Conservation (phyloP, 2,888 invertebrate species). For the Cerastoderma edule region DNA sequence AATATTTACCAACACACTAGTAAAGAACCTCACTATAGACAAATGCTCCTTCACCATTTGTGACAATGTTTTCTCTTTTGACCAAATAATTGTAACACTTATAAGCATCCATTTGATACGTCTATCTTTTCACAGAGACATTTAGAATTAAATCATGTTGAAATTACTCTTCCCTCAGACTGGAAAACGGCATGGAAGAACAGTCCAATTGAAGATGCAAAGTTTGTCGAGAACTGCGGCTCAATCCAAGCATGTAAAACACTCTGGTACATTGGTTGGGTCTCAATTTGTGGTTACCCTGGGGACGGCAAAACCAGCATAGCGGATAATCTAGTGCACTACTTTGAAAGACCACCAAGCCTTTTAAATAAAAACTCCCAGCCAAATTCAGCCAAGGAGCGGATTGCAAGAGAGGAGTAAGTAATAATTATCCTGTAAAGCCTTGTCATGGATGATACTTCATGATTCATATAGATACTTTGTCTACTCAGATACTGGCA, state of each 20-base stretch:
- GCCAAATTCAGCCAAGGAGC: background rate
- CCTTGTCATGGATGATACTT: background rate
- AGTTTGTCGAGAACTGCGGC: constrained; percentile 34
- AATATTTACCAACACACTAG: no score
- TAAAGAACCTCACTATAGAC: no score
- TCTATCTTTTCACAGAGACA: no score
- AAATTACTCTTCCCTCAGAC: constrained; percentile 46
- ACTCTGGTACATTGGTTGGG: constrained; percentile 51
- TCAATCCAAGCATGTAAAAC: constrained; percentile 42
- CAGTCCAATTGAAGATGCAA: constrained; percentile 34
- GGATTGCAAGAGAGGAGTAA: background rate
- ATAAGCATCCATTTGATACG: no score
- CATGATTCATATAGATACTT: no score
- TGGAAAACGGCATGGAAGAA: constrained; percentile 56
- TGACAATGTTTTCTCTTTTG: no score
- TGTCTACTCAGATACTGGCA: no score
- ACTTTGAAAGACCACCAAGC: constrained; percentile 44
- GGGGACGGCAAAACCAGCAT: constrained; percentile 60
- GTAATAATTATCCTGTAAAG: background rate
- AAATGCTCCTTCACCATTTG: no score
- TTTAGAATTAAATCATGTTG: no score
- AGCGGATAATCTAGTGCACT: constrained; percentile 51
- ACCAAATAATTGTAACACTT: no score
- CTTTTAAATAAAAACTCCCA: background rate
- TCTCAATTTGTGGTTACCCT: constrained; percentile 56